Percentiles rank a stretch among this genome's conserved stretches.
Conservation (phyloP, 2,888 invertebrate genomes). For the Lasius fuliginosus region DNA sequence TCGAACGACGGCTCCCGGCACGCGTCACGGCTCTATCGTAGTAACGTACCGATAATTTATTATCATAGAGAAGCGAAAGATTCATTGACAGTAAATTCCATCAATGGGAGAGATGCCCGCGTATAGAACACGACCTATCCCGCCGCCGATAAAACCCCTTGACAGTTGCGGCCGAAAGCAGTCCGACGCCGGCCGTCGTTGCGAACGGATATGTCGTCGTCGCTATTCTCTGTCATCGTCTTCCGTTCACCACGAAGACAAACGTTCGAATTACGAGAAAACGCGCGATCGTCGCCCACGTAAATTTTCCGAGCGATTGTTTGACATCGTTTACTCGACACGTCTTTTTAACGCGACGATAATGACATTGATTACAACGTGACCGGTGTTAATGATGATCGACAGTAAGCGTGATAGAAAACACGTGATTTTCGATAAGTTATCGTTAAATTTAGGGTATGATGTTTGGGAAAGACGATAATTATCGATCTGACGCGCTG, state of each 20-base stretch:
- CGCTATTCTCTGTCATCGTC: conserved; percentile 43
- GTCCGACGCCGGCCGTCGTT: conserved; percentile 75
- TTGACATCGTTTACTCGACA: no score
- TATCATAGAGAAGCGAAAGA: conserved; percentile 19
- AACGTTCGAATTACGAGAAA: neutral
- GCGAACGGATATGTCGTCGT: conserved; percentile 72
- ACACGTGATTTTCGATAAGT: neutral
- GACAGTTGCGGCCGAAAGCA: conserved; percentile 70
- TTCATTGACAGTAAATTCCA: conserved; percentile 56
- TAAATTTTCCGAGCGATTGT: neutral
- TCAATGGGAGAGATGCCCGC: conserved; percentile 24
- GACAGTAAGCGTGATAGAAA: neutral
- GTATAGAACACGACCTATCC: conserved; percentile 65
- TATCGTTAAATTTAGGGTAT: neutral
- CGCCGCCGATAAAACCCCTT: conserved; percentile 74
- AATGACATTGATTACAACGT: neutral
- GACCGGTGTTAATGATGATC: neutral
- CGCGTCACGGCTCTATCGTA: neutral
- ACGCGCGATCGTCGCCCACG: neutral
- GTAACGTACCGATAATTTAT: conserved; percentile 16
- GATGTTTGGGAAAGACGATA: neutral
- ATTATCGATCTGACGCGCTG: neutral
- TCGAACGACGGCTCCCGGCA: neutral
- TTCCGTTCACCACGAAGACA: conserved; percentile 51
- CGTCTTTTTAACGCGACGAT: neutral